Evolutionary conservation across 2,888 invertebrate species (phyloP).

Genomic region (Parnassius smintheus): DNA sequence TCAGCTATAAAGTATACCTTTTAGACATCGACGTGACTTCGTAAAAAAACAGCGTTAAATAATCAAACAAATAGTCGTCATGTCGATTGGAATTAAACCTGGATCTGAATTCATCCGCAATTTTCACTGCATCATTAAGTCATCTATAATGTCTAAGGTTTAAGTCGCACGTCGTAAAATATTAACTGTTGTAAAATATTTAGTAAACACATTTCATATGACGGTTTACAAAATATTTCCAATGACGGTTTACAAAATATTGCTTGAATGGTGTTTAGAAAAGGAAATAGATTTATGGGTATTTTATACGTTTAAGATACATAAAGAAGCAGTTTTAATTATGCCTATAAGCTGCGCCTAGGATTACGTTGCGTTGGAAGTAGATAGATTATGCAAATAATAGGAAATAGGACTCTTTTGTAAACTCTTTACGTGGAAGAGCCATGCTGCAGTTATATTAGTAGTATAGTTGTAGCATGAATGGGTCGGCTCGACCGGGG

Average conservation of each 20-base stretch:
- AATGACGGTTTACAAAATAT: constrained; percentile 66
- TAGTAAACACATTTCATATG: constrained; percentile 50
- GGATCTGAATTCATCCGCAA: not conserved
- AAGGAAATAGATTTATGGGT: constrained; percentile 10
- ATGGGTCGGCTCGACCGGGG: too few relatives aligned
- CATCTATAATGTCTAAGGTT: constrained; percentile 4
- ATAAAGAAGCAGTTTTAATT: too few relatives aligned
- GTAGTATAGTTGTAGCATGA: too few relatives aligned
- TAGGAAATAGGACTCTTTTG: too few relatives aligned
- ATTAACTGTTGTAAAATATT: constrained; percentile 42
- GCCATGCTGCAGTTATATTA: too few relatives aligned
- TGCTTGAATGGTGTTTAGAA: constrained; percentile 37
- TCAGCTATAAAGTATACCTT: too few relatives aligned
- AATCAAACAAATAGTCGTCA: too few relatives aligned
- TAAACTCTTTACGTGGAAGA: too few relatives aligned
- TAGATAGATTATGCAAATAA: not conserved
- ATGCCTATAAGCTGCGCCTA: not conserved
- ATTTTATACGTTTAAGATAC: too few relatives aligned
- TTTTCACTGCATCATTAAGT: not conserved
- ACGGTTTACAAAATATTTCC: constrained; percentile 54
- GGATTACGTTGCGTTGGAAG: not conserved
- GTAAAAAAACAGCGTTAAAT: too few relatives aligned
- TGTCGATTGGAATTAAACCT: too few relatives aligned
- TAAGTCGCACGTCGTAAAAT: constrained; percentile 42
- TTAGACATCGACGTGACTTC: too few relatives aligned